A percentile compares a stretch with the other conserved stretches of the same genome.
Evolutionary conservation across 1,140 invertebrate species (phyloP).

Genomic region (Panulirus ornatus): DNA sequence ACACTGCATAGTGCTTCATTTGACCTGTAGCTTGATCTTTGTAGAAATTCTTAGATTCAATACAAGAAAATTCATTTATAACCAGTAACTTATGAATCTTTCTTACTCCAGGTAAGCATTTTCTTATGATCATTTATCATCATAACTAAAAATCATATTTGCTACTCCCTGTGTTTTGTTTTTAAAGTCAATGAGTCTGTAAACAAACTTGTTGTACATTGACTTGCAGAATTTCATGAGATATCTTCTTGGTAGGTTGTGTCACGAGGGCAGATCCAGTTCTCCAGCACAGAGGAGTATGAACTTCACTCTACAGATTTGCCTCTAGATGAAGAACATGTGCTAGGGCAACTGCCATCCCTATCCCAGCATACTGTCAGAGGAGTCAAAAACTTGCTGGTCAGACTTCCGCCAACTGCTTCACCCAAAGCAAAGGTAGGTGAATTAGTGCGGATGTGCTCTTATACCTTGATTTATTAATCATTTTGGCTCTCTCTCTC

Average conservation of each 20-base stretch:
- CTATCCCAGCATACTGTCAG: neutral
- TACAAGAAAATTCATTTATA: too few species aligned
- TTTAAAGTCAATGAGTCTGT: too few species aligned
- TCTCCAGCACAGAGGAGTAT: slow-evolving; percentile 21
- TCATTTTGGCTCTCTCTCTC: neutral
- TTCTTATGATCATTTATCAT: too few species aligned
- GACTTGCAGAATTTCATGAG: neutral
- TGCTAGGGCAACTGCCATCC: slow-evolving; percentile 5
- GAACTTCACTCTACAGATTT: neutral
- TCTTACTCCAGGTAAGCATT: too few species aligned
- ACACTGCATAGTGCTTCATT: too few species aligned
- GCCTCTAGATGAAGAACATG: neutral
- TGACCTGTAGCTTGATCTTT: too few species aligned
- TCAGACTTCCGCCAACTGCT: slow-evolving; percentile 15
- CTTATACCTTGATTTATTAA: neutral
- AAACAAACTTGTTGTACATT: too few species aligned
- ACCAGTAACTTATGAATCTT: too few species aligned
- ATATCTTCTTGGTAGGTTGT: slow-evolving; percentile 22
- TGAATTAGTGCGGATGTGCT: neutral
- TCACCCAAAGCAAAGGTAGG: slow-evolving; percentile 45
- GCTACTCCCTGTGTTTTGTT: too few species aligned
- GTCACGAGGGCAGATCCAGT: slow-evolving; percentile 50
- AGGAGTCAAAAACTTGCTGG: slow-evolving; percentile 12
- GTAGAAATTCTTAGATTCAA: too few species aligned
- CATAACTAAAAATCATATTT: too few species aligned